Evolutionary conservation across 2,888 invertebrate genomes (phyloP), one percentile per base, ranked within the genome.

Genomic region (Rhyacophila evoluta): DNA sequence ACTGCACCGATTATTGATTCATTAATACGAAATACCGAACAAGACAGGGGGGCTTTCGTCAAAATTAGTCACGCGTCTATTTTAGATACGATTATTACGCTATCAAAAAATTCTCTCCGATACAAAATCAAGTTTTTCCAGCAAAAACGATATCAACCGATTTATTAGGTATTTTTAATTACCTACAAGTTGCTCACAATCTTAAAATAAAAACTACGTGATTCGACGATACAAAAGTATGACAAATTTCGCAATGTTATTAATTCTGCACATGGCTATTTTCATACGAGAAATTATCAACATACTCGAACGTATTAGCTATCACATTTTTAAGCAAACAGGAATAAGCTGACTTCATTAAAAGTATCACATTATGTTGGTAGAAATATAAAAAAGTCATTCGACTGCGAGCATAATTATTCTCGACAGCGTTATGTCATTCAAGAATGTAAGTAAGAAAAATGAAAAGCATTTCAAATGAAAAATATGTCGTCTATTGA

Each of bases 141-240:
- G 8, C 19, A 55, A 55, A 55, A 55, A 55, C 19, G 19, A 33
- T 33, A 33, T n/a, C n/a, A n/a, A 39, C 15, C 19, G 19, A 55
- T 55, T 55, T 10, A 55, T 55, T 55, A 55, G 55, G 8, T 55
- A 55, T 55, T 33, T 33, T 33, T 4, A 2, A 6, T 6, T 55
- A 19, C 12, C 25, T 25, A 55, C 55, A 55, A 55, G 19, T 19
- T 55, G 19, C 55, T 55, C 55, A 55, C 25, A 6, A 25, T 55
- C 55, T 55, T 55, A 55, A 55, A 55, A 55, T 55, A 55, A 55
- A 55, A 55, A 55, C 55, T 55, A 19, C 55, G 55, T 55, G 55
- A 55, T 55, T 55, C 55, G 15, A 39, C 39, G 5, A 1, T 39
- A 39, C 39, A 39, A 25, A 55, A 55, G 12, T 19, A 55, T 55